Base-by-base conservation (phyloP, 1,140 invertebrate species). In the Papilio aristodemus region DNA sequence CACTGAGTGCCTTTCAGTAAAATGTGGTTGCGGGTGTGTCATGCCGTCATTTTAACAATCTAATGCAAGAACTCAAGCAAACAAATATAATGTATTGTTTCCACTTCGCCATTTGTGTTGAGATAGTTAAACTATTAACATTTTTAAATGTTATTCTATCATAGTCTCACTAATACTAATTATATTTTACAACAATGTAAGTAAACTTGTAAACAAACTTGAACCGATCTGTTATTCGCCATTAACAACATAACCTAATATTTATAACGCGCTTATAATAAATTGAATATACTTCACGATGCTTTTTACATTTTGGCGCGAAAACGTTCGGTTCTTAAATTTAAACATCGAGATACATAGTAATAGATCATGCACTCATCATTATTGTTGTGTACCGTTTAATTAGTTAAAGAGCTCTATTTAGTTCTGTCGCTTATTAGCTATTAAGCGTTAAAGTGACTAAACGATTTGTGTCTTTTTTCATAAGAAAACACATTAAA, bases 21-120 rank as follows among this genome's bases (percentile, higher is more conserved):
- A 80, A 69, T 86, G 84, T 86, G 84, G 84, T 85, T 86, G 77
- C 74, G 71, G 57, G 71, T 77, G 74, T 77, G 69, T 72, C 63
- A 74, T 64, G 38, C 32, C 37, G 50, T 17, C 25, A 69, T 59
- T 59, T 62, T 38, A 14, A 46, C 39, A 46, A 66, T 25, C 36
- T 66, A 32, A 43, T 66, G n/a, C n/a, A 13, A 46, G 63, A 66
- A 46, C 39, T 14, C 27, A 66, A 66, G 39, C 39, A 66, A 66
- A 46, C 41, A 46, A n/a, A 64, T 25, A 54, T 54, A 54, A 32
- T 25, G 41, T 36, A 62, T 62, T 62, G 59, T 66, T 66, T 25
- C n/a, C 8, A 64, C 46, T 43, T 25, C 62, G 38, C 37, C 38
- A 27, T 64, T 43, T 43, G 25, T 27, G 32, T 54, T 25, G 46